A percentile compares a stretch with the other conserved stretches of the same genome.
phyloP scores from a whole-genome alignment of 2,888 invertebrate genomes.

The Epirrita christyi region DNA sequence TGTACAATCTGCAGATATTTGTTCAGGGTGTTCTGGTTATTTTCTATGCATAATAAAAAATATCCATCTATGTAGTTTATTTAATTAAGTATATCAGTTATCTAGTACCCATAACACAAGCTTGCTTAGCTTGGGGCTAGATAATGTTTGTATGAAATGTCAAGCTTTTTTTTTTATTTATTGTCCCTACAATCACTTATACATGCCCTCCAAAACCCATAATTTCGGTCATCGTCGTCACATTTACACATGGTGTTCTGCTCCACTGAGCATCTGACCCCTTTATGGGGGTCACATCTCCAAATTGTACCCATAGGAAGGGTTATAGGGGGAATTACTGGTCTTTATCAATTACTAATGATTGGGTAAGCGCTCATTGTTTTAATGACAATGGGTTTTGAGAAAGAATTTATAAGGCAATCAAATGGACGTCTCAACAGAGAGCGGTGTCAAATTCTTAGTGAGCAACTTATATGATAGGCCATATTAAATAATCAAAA shows the following conservation, averaged over 20 bases:
- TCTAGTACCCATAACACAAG: too few relatives aligned
- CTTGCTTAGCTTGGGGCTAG: too few relatives aligned
- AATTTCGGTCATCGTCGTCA: slow-evolving; percentile 26
- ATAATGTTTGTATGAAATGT: too few relatives aligned
- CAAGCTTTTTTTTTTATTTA: background rate
- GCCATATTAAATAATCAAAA: too few relatives aligned
- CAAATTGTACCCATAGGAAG: slow-evolving; percentile 50
- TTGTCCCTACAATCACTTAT: slow-evolving; percentile 21
- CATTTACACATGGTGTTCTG: slow-evolving; percentile 56
- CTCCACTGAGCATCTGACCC: slow-evolving; percentile 60
- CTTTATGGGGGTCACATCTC: slow-evolving; percentile 65
- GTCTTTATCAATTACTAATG: slow-evolving; percentile 39
- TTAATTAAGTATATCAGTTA: too few relatives aligned
- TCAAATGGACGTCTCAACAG: background rate
- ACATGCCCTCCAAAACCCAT: slow-evolving; percentile 16
- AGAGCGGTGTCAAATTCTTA: too few relatives aligned
- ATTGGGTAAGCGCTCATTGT: slow-evolving; percentile 31
- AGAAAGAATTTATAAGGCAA: slow-evolving; percentile 11
- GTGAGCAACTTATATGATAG: too few relatives aligned
- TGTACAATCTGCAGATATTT: too few relatives aligned
- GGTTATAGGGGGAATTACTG: slow-evolving; percentile 39
- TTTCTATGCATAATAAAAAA: too few relatives aligned
- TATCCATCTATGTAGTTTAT: too few relatives aligned
- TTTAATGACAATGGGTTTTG: slow-evolving; percentile 32
- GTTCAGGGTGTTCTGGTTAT: too few relatives aligned